Evolutionary conservation across 1,140 invertebrate species (phyloP).

Genomic region (Dicyema japonicum): DNA sequence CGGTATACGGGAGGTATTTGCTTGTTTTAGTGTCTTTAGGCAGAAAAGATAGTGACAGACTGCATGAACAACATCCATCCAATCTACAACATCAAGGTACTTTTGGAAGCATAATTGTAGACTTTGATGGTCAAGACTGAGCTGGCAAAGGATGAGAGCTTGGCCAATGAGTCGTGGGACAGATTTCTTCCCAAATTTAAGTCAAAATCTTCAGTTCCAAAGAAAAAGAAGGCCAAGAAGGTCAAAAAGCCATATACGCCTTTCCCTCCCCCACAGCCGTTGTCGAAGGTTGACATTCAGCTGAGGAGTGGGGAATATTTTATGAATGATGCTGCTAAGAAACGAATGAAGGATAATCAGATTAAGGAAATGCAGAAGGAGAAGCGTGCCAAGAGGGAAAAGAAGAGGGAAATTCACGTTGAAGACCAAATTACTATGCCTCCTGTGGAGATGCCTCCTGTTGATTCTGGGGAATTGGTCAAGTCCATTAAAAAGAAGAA

Average conservation of each 20-base stretch:
- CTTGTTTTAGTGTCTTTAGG: slow-evolving; percentile 17
- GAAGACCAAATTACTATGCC: too few relatives aligned
- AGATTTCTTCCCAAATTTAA: slow-evolving; percentile 78
- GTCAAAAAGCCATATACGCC: slow-evolving; percentile 39
- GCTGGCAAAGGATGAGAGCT: slow-evolving; percentile 47
- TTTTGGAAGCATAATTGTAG: slow-evolving; percentile 7
- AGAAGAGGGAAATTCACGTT: too few relatives aligned
- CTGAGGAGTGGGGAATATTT: slow-evolving; percentile 84
- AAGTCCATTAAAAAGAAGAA: too few relatives aligned
- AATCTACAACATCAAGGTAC: slow-evolving; percentile 76
- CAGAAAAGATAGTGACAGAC: slow-evolving; percentile 60
- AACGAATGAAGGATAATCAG: slow-evolving; percentile 7
- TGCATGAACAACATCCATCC: slow-evolving; percentile 97
- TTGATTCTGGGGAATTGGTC: too few relatives aligned
- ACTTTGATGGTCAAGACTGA: slow-evolving; percentile 84
- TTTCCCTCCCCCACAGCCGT: slow-evolving; percentile 62
- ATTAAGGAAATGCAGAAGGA: not conserved
- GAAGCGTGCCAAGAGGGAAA: not conserved
- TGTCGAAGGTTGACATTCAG: slow-evolving; percentile 69
- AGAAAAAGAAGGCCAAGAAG: slow-evolving; percentile 38
- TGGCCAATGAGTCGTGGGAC: slow-evolving; percentile 81
- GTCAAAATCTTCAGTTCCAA: slow-evolving; percentile 44
- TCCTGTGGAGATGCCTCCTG: too few relatives aligned
- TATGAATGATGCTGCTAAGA: slow-evolving; percentile 41
- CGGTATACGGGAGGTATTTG: slow-evolving; percentile 43